These are phyloP conservation scores for Aphyosemion australe DNA, from an alignment of 2,113 vertebrate genomes.

Conservation along the genomic window DNA sequence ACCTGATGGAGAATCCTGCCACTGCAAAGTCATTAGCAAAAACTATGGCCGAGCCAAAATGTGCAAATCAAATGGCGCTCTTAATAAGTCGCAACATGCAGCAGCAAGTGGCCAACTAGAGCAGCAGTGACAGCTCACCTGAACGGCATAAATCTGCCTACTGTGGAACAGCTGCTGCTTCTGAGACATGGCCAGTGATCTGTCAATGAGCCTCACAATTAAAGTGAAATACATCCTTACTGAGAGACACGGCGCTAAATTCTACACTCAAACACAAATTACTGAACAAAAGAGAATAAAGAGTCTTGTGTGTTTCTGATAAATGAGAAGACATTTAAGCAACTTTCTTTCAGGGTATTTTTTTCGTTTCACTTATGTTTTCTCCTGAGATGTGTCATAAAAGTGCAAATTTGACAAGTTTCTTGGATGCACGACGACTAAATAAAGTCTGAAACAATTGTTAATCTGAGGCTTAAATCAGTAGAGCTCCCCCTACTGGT, in stretches of 20 bases:
- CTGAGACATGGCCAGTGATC: conserved; percentile 1
- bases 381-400: no score
- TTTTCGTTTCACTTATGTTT: no score
- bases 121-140: conserved; percentile 11
- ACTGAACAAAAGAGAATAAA: neutral
- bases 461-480: no score
- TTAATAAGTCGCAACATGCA: conserved; percentile 31
- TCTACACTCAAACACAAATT: neutral
- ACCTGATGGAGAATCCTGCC: conserved; percentile 39
- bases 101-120: conserved; percentile 2
- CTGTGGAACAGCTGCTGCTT: neutral
- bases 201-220: neutral
- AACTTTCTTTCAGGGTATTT: neutral
- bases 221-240: neutral
- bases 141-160: neutral
- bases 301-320: neutral
- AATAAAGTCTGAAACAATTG: no score
- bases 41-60: conserved; percentile 21
- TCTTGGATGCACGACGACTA: no score
- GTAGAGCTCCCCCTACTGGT: conserved; percentile 3
- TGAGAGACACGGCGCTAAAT: neutral
- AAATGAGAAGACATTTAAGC: no score
- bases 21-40: conserved; percentile 56
- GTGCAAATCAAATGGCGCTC: conserved; percentile 40
- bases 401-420: no score